phyloP scores from a whole-genome alignment of 2,888 invertebrate species.

The Horisme vitalbata region DNA sequence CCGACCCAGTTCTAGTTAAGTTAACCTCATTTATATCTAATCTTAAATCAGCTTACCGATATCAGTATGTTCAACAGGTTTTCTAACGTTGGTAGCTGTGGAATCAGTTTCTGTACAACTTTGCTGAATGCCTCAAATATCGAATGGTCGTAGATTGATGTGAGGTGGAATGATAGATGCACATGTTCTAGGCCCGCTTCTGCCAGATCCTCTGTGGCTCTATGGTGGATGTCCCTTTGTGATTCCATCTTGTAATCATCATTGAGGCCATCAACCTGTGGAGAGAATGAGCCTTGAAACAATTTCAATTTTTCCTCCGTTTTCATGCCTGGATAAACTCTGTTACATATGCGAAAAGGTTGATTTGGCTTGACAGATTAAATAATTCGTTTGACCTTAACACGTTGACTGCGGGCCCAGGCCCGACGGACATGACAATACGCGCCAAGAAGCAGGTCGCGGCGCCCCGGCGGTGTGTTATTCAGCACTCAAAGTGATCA shows the following conservation, averaged over 20 bases:
- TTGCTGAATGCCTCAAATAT: constrained; percentile 99
- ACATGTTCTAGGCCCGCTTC: constrained; percentile 95
- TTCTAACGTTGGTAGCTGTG: constrained; percentile 97
- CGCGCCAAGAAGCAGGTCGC: too few relatives aligned
- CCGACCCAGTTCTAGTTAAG: too few relatives aligned
- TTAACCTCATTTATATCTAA: background rate
- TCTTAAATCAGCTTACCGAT: constrained; percentile 86
- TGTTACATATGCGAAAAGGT: too few relatives aligned
- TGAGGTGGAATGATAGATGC: constrained; percentile 96
- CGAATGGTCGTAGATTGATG: constrained; percentile 99
- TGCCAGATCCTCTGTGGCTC: constrained; percentile 96
- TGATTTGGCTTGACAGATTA: too few relatives aligned
- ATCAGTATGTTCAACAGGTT: constrained; percentile 98
- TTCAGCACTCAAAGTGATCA: too few relatives aligned
- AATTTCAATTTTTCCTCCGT: too few relatives aligned
- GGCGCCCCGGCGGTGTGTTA: too few relatives aligned
- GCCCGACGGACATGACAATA: too few relatives aligned
- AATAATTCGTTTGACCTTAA: too few relatives aligned
- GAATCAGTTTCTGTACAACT: constrained; percentile 99
- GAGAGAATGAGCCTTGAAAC: too few relatives aligned
- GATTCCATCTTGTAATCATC: constrained; percentile 99
- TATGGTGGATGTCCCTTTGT: constrained; percentile 98
- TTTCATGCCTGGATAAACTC: too few relatives aligned
- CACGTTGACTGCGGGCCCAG: too few relatives aligned
- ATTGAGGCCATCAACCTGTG: constrained; percentile 96